Conservation (phyloP, 2,797 vertebrate species). For the Xerus rutilus region DNA sequence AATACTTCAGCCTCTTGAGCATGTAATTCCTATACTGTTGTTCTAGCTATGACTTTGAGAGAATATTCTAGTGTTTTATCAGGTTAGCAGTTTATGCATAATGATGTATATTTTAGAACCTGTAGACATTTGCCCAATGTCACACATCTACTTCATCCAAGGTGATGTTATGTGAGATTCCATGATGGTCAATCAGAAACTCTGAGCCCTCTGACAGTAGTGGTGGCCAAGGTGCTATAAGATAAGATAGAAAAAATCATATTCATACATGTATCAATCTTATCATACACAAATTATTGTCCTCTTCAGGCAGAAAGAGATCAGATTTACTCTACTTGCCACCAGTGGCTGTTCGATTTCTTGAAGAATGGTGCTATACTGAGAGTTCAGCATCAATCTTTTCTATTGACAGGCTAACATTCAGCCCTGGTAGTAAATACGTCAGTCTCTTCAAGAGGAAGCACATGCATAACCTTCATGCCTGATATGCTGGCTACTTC, state of each 20-base stretch:
- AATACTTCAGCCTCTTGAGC: not conserved
- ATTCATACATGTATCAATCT: not conserved
- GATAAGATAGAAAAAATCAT: not conserved
- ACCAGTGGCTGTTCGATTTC: not conserved
- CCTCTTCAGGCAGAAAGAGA: not conserved
- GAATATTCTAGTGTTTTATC: not conserved
- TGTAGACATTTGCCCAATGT: not conserved
- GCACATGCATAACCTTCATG: not conserved
- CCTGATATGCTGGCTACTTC: not conserved
- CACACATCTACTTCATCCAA: not conserved
- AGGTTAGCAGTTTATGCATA: not conserved
- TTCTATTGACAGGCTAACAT: slow-evolving; percentile 11
- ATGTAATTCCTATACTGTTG: not conserved
- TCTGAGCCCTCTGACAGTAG: not conserved
- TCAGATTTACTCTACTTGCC: not conserved
- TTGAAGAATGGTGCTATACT: not conserved
- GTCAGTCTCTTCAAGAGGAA: not conserved
- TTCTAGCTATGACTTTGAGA: not conserved
- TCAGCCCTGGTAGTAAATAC: not conserved
- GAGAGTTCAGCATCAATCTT: not conserved
- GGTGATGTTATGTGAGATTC: not conserved
- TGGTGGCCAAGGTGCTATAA: not conserved
- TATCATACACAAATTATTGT: not conserved
- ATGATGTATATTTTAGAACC: not conserved
- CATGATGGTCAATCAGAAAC: not conserved